phyloP scores from a whole-genome alignment of 2,797 vertebrate genomes.

The Pristis pectinata region DNA sequence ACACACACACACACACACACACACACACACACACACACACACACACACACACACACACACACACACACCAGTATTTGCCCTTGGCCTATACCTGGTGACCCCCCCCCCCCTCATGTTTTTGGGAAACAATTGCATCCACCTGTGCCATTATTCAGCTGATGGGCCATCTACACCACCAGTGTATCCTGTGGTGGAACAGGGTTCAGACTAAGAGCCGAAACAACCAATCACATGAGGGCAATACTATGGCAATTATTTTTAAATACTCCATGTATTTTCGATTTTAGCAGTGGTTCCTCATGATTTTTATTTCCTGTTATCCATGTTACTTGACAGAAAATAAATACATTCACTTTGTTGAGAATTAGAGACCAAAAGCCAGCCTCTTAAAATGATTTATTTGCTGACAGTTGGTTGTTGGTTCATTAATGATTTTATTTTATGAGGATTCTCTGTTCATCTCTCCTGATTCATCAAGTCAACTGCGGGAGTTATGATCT shows the following conservation, averaged over 20 bases:
- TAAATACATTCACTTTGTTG: not conserved
- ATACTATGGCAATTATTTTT: not conserved
- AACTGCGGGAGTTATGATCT: conserved; percentile 11
- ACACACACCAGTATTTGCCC: too few relatives aligned
- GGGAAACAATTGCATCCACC: not conserved
- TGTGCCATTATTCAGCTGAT: not conserved
- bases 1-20: too few relatives aligned
- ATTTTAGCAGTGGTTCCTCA: not conserved
- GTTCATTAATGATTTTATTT: conserved; percentile 6
- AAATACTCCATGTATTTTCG: not conserved
- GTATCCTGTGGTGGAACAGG: not conserved
- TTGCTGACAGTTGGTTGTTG: conserved; percentile 8
- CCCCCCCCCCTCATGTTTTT: not conserved
- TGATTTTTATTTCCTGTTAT: not conserved
- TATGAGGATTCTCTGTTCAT: not conserved
- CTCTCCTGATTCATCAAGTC: conserved; percentile 16
- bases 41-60: too few relatives aligned
- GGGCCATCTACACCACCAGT: not conserved
- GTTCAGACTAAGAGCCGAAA: not conserved
- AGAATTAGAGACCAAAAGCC: not conserved
- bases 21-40: too few relatives aligned
- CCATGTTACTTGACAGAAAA: not conserved
- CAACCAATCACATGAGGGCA: too few relatives aligned
- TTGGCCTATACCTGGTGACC: too few relatives aligned
- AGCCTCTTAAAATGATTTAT: conserved; percentile 22